phyloP scores from a whole-genome alignment of 2,797 vertebrate species.

The Sebastes iracundus region DNA sequence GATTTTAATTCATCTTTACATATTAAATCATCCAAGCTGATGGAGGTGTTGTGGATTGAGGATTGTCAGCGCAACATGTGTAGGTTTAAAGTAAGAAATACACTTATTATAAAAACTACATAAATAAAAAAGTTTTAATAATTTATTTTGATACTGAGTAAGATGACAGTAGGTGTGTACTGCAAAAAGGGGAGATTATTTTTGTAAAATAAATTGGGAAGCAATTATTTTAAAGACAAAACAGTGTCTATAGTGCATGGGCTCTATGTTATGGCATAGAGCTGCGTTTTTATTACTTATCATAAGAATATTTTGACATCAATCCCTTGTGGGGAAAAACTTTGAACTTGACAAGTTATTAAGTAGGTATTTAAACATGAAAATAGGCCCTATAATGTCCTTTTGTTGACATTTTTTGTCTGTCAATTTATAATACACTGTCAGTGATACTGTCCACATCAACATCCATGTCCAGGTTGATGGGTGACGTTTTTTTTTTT shows the following conservation, averaged over 20 bases:
- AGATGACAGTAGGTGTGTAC: neutral
- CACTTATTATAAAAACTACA: neutral
- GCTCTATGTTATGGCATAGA: neutral
- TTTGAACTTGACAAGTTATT: neutral
- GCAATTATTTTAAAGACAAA: neutral
- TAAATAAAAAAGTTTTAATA: neutral
- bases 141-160: neutral
- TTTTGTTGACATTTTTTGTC: neutral
- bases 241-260: neutral
- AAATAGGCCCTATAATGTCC: neutral
- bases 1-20: neutral
- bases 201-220: neutral
- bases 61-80: no score
- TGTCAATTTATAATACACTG: neutral
- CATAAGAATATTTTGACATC: neutral
- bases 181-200: neutral
- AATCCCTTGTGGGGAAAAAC: neutral
- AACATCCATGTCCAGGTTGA: neutral
- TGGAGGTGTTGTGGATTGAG: neutral
- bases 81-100: neutral
- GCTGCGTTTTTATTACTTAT: neutral
- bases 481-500: neutral
- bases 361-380: neutral
- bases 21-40: neutral
- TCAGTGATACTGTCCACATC: neutral